Percentiles rank a stretch among this genome's conserved stretches.
Conservation (phyloP, 2,888 invertebrate species). For the Crioceris asparagi region DNA sequence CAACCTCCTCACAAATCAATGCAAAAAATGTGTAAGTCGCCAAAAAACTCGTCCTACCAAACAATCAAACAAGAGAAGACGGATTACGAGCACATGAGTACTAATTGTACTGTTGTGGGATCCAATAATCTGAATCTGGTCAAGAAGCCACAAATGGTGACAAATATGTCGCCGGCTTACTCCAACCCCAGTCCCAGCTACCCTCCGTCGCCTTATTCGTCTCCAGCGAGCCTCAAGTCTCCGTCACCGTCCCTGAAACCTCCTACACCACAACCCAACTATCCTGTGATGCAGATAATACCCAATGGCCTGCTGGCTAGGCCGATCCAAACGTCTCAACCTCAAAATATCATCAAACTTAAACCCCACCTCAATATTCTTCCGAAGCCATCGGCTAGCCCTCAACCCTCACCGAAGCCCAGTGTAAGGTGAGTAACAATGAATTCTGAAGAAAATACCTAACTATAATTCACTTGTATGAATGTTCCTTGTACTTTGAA, state of each 20-base stretch:
- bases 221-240: conserved; percentile 36
- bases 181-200: conserved; percentile 29
- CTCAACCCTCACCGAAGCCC: conserved; percentile 35
- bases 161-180: conserved; percentile 33
- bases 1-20: conserved; percentile 32
- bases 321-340: conserved; percentile 31
- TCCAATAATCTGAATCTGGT: conserved; percentile 38
- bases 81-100: conserved; percentile 37
- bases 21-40: conserved; percentile 40
- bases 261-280: conserved; percentile 32
- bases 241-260: conserved; percentile 27
- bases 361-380: conserved; percentile 39
- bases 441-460: too few species aligned
- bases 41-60: conserved; percentile 32
- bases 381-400: conserved; percentile 38
- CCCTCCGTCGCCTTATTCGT: conserved; percentile 35
- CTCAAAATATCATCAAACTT: conserved; percentile 37
- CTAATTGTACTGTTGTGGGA: conserved; percentile 39
- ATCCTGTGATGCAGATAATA: conserved; percentile 38
- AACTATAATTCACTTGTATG: too few species aligned
- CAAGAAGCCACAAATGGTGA: conserved; percentile 35
- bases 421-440: conserved; percentile 32
- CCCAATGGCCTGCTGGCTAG: conserved; percentile 33
- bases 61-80: conserved; percentile 30
- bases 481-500: too few species aligned